Conservation (phyloP, 2,113 vertebrate species). For the Pygoscelis antarcticus region DNA sequence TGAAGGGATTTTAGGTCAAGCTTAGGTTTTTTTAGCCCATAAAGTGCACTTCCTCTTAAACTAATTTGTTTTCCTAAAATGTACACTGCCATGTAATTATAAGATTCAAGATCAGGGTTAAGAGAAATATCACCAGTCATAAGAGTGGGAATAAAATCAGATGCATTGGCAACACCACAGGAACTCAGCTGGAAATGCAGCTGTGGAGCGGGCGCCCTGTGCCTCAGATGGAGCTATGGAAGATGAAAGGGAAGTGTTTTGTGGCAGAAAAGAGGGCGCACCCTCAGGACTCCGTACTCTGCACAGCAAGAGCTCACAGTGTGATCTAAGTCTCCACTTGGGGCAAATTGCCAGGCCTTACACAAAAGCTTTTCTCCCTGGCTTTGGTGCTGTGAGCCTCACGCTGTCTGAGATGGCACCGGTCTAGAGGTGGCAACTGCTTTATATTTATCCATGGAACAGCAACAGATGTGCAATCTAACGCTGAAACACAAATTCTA, state of each 20-base stretch:
- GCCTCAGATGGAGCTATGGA: rapidly evolving
- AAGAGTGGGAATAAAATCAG: background rate
- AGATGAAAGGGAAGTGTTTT: background rate
- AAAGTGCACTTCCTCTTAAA: background rate
- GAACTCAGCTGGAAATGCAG: background rate
- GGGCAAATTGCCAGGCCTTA: background rate
- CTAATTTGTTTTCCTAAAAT: background rate
- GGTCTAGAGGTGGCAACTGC: background rate
- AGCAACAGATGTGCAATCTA: background rate
- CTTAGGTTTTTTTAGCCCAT: background rate
- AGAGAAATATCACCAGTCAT: background rate
- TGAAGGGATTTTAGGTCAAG: background rate
- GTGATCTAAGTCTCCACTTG: background rate
- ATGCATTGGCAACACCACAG: background rate
- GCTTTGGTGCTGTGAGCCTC: background rate
- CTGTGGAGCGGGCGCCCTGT: rapidly evolving
- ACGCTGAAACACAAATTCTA: background rate
- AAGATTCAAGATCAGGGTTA: background rate
- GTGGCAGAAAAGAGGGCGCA: background rate
- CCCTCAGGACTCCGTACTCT: background rate
- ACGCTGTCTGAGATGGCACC: background rate
- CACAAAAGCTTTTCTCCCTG: background rate
- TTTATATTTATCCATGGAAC: background rate
- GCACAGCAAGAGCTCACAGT: background rate
- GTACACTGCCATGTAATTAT: background rate